Base-by-base conservation (phyloP, 2,888 invertebrate genomes). In the Pollenia griseotomentosa region DNA sequence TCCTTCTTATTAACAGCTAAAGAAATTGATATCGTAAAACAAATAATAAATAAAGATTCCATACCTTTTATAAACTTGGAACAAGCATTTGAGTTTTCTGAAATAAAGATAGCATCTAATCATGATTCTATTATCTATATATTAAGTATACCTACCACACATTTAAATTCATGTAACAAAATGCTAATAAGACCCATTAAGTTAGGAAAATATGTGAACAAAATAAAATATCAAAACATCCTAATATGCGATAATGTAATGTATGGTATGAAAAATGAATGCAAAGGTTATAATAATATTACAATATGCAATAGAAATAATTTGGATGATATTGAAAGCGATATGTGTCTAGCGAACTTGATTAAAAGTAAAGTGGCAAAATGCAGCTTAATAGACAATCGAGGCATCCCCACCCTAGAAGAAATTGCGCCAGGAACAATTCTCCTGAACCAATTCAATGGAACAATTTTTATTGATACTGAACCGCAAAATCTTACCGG, bases 401-500 rank as follows among this genome's bases (percentile, higher is more conserved):
- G 42, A 11, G 5, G 16, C n/a, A 40, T 40, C 4, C 51, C 74
- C n/a, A 63, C 74, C 33, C 2, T 63, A 1, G 74, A 75, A n/a
- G 63, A 77, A 23, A 65, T 77, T 42, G 3, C 9, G 14, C 65
- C 42, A 1, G 53, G 23, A 16, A 42, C 65, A 51, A 63, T 75
- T 10, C 51, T 75, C 0, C n/a, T 75, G 11, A 75, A 75, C 23
- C 23, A 77, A 14, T 78, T 68, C 23, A 65, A 23, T n/a, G 57
- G 59, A 16, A 59, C 55, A 44, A 71, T 46, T 44, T 12, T 44
- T 23, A 19, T 71, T 2, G 33, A 71, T 12, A 2, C n/a, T 0
- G 70, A 79, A 70, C 79, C 59, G 16, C 79, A 80, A 9, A 80
- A 63, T 63, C 59, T 79, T 5, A 68, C 16, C 23, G 66, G 66